Base-by-base conservation (phyloP, 2,113 vertebrate genomes). In the Embiotoca jacksoni region DNA sequence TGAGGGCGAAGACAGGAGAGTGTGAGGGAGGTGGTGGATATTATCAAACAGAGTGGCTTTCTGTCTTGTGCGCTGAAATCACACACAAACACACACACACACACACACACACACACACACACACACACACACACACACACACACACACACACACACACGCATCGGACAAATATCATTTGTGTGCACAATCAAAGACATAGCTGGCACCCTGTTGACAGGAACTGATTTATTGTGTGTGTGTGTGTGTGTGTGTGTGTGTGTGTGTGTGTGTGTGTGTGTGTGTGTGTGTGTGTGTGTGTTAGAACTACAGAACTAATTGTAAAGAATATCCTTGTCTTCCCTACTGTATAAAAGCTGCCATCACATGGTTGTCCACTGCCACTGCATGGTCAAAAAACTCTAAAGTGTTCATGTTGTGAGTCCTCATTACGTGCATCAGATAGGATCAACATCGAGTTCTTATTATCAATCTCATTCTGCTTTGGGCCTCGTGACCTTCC, bases 41-140 rank as follows among this genome's bases (percentile, higher is more conserved):
- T 84, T 87, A 91, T 93, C 69, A 87, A 80, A 83, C 77, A 87
- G 65, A 87, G 77, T 84, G 87, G 59, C 64, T 66, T 32, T 78
- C 50, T 68, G 49, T 74, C 49, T 37, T 46, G 13, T 0, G 15
- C 67, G 55, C 35, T n/a, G 39, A 72, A 66, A 61, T 39, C n/a
- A 68, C 10, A 3, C 67, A 58, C 35, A 35, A 41, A 61, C 58
- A 53, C 31, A 39, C 10, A 57, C 55, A 83, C 73, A 81, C 5
- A 31, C 23, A 23, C 23, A 23, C 23, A 23, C 23, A 23, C 23
- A 23, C 23, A 23, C 23, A 23, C 23, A 23, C 23, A 23, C 23
- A 23, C 23, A 23, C 23, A 23, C 23, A 23, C 23, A 23, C 23
- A 23, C 23, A 23, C 23, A 23, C 23, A 23, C 23, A 23, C 23